Evolutionary conservation across 2,888 invertebrate genomes (phyloP), one percentile per base, ranked within the genome.

Genomic region (Chrysolina americana): DNA sequence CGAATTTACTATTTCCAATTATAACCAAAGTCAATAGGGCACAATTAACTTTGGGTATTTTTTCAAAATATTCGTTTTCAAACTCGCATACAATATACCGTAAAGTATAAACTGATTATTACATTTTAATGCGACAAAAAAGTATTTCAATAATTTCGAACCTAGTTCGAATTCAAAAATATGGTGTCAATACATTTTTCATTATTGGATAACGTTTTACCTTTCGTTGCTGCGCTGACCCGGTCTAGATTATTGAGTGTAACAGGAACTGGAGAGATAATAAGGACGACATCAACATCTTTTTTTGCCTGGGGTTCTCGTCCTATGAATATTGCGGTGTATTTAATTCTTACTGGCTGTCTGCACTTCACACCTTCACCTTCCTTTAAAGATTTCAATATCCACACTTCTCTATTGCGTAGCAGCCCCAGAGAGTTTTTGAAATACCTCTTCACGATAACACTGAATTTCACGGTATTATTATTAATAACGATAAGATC

Each of bases 191-290:
- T 28, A n/a, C 23, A 28, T 28, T 21, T 62, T 36, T 62, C 62
- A 17, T 21, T 6, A 41, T 41, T 41, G n/a, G 63, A 63, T 15
- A 41, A 21, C 19, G n/a, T 64, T 80, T 81, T 83, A 89, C 89
- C 89, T 88, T 87, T 87, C 71, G 87, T 87, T 44, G 87, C 88
- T 47, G 85, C 85, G 79, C 86, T 87, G 73, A 89, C 86, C 76
- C 87, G 84, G 81, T 89, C 88, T 84, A 89, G 83, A 82, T 89
- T 88, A 70, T 83, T 84, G 68, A 89, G 83, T 63, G 88, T 89
- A 78, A 89, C 87, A 66, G 88, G 86, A 76, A 89, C 84, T 53
- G 89, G 89, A 74, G 84, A 84, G 78, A 87, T 80, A 69, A 82
- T 84, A 73, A 89, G 85, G 73, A 85, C 80, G 48, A 88, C 83